Base-by-base conservation (phyloP, 1,140 invertebrate genomes). In the Odontomachus brunneus region DNA sequence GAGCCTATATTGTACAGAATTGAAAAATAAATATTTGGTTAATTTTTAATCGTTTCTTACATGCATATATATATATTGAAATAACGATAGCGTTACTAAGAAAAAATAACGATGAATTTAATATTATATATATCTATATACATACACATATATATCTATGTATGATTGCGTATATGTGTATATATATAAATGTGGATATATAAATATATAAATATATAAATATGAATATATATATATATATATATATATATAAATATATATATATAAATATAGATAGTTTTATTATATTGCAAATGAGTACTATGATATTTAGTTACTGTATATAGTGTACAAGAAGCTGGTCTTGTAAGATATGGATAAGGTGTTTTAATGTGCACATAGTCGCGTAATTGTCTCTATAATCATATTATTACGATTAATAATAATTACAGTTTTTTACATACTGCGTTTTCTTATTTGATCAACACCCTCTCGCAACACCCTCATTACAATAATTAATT, bases 331-430 rank as follows among this genome's bases (percentile, higher is more conserved):
- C 90, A 95, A 94, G 93, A 94, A 94, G 94, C 94, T 94, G 94
- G 91, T 94, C 94, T 94, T 95, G 94, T 95, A 95, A 95, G 94
- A 95, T 95, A 94, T 90, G 91, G 91, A 92, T 94, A 94, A 94
- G 93, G 92, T 95, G 94, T 95, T 95, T 94, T 94, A 94, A 95
- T 95, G 94, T 95, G 94, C 94, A 95, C 94, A 95, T 95, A 95
- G 94, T 92, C 92, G 92, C 93, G 92, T 94, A 92, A 94, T 94
- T 94, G 93, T 94, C 38, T 11, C 93, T 94, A 93, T 94, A 93
- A 94, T 93, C 92, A 93, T 94, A 94, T 94, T 94, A 94, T 91
- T 94, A 94, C 91, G 89, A 94, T 93, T 93, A 94, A 94, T 94
- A 94, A 94, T 93, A 94, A 94, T 93, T 94, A 93, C 93, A 94